A percentile compares a stretch with the other conserved stretches of the same genome.
Conservation (phyloP, 2,113 vertebrate genomes). For the Seriola dumerili region DNA sequence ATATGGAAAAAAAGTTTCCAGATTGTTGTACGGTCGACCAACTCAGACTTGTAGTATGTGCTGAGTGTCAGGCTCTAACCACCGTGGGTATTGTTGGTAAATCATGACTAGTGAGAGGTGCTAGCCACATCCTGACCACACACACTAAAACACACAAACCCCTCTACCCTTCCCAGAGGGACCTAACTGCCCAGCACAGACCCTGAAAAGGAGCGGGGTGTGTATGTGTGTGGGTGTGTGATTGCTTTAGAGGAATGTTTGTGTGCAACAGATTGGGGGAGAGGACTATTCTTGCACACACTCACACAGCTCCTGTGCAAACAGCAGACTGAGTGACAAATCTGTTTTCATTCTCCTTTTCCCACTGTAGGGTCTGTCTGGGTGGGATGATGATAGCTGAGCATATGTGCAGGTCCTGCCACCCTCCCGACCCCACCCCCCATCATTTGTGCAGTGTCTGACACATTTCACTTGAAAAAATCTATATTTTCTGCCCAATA, state of each 20-base stretch:
- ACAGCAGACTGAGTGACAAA: conserved; percentile 64
- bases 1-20: conserved; percentile 47
- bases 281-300: conserved; percentile 60
- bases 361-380: conserved; percentile 35
- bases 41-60: conserved; percentile 63
- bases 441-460: neutral
- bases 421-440: neutral
- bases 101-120: conserved; percentile 70
- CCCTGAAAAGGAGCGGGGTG: conserved; percentile 47
- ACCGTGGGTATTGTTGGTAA: conserved; percentile 70
- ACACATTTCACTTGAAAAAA: neutral
- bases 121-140: conserved; percentile 79
- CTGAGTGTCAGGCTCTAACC: conserved; percentile 65
- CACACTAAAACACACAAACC: conserved; percentile 74
- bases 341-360: conserved; percentile 70
- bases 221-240: conserved; percentile 41
- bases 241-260: conserved; percentile 58
- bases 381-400: conserved; percentile 33
- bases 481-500: conserved; percentile 14
- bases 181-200: conserved; percentile 41
- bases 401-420: conserved; percentile 8
- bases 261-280: conserved; percentile 41
- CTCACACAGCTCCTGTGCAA: conserved; percentile 65
- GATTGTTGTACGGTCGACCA: conserved; percentile 30
- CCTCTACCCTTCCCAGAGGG: conserved; percentile 57